Percentiles rank a stretch among this genome's conserved stretches.
These are phyloP conservation scores for Drosophila mimetica DNA, from an alignment of 2,888 invertebrate genomes.

Conservation along the genomic window DNA sequence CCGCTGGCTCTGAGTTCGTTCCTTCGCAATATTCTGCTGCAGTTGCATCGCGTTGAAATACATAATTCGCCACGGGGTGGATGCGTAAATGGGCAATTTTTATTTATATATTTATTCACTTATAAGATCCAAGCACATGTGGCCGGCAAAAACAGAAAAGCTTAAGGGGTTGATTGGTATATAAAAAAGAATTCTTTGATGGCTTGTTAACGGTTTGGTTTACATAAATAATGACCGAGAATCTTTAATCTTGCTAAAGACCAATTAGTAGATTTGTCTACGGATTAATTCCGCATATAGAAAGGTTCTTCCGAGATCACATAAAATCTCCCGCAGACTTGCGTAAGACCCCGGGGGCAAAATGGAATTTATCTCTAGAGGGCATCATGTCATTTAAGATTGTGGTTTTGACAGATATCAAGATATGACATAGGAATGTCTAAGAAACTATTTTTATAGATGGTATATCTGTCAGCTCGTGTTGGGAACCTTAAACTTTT, in stretches of 20 bases:
- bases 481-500: neutral
- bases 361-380: conserved; percentile 3
- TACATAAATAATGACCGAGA: neutral
- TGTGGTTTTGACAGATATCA: conserved; percentile 28
- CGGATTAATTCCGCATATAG: neutral
- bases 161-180: conserved; percentile 23
- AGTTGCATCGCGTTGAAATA: conserved; percentile 63
- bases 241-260: neutral
- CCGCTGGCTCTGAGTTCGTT: conserved; percentile 28
- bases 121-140: conserved; percentile 26
- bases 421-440: conserved; percentile 13
- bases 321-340: conserved; percentile 5
- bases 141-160: neutral
- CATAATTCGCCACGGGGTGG: conserved; percentile 72
- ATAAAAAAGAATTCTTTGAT: conserved; percentile 12
- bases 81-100: conserved; percentile 75
- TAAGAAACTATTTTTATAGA: conserved; percentile 11
- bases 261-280: conserved; percentile 5
- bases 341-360: conserved; percentile 4
- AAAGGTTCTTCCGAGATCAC: neutral
- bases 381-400: conserved; percentile 25
- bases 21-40: conserved; percentile 24
- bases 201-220: conserved; percentile 2
- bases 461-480: conserved; percentile 7
- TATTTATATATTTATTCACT: conserved; percentile 56